Percentiles rank a stretch among this genome's conserved stretches.
These are phyloP conservation scores for Bugula neritina DNA, from an alignment of 2,888 invertebrate genomes.

Conservation along the genomic window DNA sequence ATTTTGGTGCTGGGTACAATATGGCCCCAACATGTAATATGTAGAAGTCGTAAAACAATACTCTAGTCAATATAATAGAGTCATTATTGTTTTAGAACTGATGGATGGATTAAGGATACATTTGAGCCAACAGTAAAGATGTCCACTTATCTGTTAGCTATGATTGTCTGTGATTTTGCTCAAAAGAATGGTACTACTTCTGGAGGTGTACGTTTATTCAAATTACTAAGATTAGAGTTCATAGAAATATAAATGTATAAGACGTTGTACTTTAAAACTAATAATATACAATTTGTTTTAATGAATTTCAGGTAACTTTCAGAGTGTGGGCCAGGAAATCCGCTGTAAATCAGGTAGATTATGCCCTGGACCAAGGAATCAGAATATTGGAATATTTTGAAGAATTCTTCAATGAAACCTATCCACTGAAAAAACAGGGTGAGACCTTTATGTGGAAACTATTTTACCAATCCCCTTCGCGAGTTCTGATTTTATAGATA, in stretches of 20 bases:
- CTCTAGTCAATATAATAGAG: too few species aligned
- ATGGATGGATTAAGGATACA: conserved; percentile 66
- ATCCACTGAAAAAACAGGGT: conserved; percentile 86
- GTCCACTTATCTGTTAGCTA: conserved; percentile 54
- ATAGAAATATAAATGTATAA: too few species aligned
- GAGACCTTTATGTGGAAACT: too few species aligned
- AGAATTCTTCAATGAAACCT: conserved; percentile 75
- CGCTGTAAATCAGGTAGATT: conserved; percentile 67
- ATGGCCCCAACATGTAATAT: too few species aligned
- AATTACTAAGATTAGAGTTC: neutral
- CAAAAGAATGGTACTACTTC: conserved; percentile 35
- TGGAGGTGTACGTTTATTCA: conserved; percentile 30
- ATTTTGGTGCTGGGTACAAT: too few species aligned
- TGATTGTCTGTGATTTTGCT: conserved; percentile 49
- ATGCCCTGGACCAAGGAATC: conserved; percentile 60
- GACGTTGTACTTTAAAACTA: too few species aligned
- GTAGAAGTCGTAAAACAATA: too few species aligned
- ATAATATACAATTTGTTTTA: too few species aligned
- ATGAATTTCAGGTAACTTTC: conserved; percentile 40
- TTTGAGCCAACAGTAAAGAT: conserved; percentile 68
- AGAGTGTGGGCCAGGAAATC: conserved; percentile 57
- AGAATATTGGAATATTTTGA: conserved; percentile 70
- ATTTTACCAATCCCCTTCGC: too few species aligned
- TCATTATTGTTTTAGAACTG: conserved; percentile 32
- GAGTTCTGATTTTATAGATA: too few species aligned